Evolutionary conservation across 2,113 vertebrate genomes (phyloP).

Genomic region (Periophthalmus modestus): DNA sequence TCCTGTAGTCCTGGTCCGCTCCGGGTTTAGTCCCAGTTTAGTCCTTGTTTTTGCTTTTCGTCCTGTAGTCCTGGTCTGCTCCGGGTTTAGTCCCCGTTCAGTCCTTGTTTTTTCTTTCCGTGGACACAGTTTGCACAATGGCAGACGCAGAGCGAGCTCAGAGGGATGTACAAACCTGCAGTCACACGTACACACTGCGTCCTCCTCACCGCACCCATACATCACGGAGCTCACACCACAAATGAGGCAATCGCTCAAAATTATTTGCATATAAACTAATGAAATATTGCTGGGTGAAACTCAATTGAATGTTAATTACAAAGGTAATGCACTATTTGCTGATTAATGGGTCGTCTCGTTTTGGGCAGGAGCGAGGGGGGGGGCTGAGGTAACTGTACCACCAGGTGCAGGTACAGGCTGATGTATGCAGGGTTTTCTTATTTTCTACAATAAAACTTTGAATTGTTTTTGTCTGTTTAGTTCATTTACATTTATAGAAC

Average conservation of each 20-base stretch:
- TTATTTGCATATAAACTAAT: conserved; percentile 99
- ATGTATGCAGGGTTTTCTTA: background rate
- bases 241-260: conserved; percentile 97
- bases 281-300: conserved; percentile 93
- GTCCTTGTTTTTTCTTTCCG: background rate
- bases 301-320: conserved; percentile 94
- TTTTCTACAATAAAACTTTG: background rate
- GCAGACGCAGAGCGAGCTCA: conserved; percentile 53
- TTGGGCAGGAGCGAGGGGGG: conserved; percentile 55
- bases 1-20: no score
- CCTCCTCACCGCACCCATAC: conserved; percentile 77
- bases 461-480: background rate
- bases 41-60: no score
- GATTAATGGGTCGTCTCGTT: conserved; percentile 95
- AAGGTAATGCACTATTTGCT: conserved; percentile 97
- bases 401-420: background rate
- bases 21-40: no score
- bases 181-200: conserved; percentile 23
- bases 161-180: conserved; percentile 51
- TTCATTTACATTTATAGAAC: background rate
- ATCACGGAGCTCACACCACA: conserved; percentile 87
- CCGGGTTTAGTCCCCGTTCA: background rate
- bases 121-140: background rate
- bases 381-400: conserved; percentile 40
- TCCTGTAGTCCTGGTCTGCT: no score